Base-by-base conservation (phyloP, 2,888 invertebrate species). In the Eupeodes latifasciatus region DNA sequence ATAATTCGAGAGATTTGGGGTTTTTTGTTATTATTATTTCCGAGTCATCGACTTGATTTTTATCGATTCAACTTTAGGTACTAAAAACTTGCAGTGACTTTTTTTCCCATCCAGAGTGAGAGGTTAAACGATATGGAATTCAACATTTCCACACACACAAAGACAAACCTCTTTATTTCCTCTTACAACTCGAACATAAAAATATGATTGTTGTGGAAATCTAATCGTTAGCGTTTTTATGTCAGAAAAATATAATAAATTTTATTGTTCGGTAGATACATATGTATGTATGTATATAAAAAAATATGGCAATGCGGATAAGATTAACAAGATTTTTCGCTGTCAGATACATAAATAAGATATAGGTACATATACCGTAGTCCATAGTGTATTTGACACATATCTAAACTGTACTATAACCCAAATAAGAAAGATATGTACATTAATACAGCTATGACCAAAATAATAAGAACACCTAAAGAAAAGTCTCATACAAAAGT, bases 251-350 rank as follows among this genome's bases (percentile, higher is more conserved):
- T 47, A 62, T 11, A 36, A 76, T 79, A 80, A 72, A 72, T 80
- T 57, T 76, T 76, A 80, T 80, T 76, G 77, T 83, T 55, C 57
- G 14, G 36, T n/a, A 55, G 27, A 27, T 27, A 27, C 2, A 2
- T 27, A 27, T 27, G 3, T 27, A 27, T 3, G 3, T 27, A 27
- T 27, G 3, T 27, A 27, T 3, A 27, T 19, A 27, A 27, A 27
- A 47, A 64, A 40, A 64, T 64, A 69, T 69, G 75, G 49, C 86
- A 83, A 83, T 87, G 86, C 86, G 86, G 86, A 83, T 87, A 87
- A 83, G 86, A 87, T 87, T 80, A 87, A 78, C 71, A 83, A 76
- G 79, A 71, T 83, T 4, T 71, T 55, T 27, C 44, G 57, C 67
- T 86, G 86, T 80, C 83, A 79, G 66, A 62, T 57, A 61, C 86